Evolutionary conservation across 2,888 invertebrate species (phyloP).

Genomic region (Drosophila rellima): DNA sequence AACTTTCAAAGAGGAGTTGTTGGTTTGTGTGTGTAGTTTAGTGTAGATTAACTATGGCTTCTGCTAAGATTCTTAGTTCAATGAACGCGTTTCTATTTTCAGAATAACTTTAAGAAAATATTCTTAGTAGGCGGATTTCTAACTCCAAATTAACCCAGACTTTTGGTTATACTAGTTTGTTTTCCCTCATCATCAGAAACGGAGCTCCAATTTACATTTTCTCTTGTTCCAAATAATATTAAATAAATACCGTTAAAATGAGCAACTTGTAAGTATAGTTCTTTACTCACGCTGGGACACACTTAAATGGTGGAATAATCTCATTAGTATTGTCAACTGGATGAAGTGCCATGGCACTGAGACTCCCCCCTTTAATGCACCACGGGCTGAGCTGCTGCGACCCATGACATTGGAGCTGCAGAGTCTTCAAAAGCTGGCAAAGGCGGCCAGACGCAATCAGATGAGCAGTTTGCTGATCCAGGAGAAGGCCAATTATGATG

Average conservation of each 20-base stretch:
- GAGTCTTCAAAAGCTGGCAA: conserved; percentile 42
- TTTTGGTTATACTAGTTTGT: conserved; percentile 3
- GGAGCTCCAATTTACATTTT: conserved; percentile 19
- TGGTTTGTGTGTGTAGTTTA: conserved; percentile 1
- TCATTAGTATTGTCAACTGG: conserved; percentile 41
- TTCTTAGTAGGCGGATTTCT: conserved; percentile 24
- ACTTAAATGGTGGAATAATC: neutral
- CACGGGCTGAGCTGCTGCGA: conserved; percentile 35
- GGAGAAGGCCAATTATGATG: conserved; percentile 45
- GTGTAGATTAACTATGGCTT: conserved; percentile 5
- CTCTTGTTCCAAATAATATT: conserved; percentile 18
- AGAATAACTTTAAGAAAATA: neutral
- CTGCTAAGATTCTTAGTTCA: neutral
- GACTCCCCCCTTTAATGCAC: conserved; percentile 48
- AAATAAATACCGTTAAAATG: conserved; percentile 16
- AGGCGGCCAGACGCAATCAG: conserved; percentile 33
- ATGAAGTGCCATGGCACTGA: conserved; percentile 59
- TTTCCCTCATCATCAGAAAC: conserved; percentile 2
- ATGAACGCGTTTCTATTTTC: neutral
- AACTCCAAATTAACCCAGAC: neutral
- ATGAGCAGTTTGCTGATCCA: conserved; percentile 35
- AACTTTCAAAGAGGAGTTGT: neutral
- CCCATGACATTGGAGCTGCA: conserved; percentile 53
- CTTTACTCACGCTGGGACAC: neutral
- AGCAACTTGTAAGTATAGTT: conserved; percentile 47